Percentiles rank a stretch among this genome's conserved stretches.
phyloP scores from a whole-genome alignment of 1,140 invertebrate species.

The Sminthurides bifidus region DNA sequence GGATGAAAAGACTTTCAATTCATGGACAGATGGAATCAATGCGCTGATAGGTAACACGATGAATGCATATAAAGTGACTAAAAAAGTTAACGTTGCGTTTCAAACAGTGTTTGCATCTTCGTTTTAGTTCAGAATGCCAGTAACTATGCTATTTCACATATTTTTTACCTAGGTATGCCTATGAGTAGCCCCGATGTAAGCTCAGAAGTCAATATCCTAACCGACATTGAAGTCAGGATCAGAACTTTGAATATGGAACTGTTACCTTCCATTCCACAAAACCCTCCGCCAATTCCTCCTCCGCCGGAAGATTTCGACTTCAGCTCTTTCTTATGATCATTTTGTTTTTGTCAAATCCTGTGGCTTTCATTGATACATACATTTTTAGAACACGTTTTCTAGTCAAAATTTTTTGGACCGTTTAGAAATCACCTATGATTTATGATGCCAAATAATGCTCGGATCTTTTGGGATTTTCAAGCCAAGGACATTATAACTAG shows the following conservation, averaged over 20 bases:
- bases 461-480: too few relatives aligned
- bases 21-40: conserved; percentile 94
- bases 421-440: too few relatives aligned
- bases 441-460: too few relatives aligned
- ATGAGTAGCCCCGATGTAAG: conserved; percentile 82
- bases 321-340: conserved; percentile 42
- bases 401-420: too few relatives aligned
- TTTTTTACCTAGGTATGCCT: conserved; percentile 48
- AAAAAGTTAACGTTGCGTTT: not conserved
- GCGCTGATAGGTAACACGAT: conserved; percentile 66
- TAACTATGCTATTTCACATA: not conserved
- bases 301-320: conserved; percentile 81
- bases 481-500: too few relatives aligned
- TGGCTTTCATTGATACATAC: too few relatives aligned
- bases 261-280: conserved; percentile 74
- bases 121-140: not conserved
- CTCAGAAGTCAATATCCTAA: conserved; percentile 82
- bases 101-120: not conserved
- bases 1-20: conserved; percentile 76
- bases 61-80: too few relatives aligned
- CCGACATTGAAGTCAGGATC: too few relatives aligned
- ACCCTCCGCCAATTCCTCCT: conserved; percentile 77
- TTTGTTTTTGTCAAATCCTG: too few relatives aligned
- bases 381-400: too few relatives aligned
- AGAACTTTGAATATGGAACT: conserved; percentile 93